Conservation (phyloP, 2,113 vertebrate species). For the Probosciger aterrimus region DNA sequence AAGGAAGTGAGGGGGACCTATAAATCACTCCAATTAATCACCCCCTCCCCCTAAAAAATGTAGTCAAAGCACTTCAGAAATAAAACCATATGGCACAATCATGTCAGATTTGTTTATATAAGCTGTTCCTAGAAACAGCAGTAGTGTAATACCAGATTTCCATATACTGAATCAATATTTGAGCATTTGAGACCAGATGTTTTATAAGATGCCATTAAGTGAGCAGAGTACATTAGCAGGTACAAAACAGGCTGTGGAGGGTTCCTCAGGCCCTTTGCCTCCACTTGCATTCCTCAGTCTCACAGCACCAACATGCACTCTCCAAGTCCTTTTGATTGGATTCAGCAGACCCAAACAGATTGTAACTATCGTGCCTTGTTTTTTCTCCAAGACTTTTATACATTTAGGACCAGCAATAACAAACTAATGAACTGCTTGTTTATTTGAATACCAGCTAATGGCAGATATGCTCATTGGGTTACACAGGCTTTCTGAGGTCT, state of each 20-base stretch:
- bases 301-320: slow-evolving; percentile 71
- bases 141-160: slow-evolving; percentile 81
- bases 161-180: slow-evolving; percentile 93
- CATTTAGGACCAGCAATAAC: slow-evolving; percentile 71
- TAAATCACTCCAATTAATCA: slow-evolving; percentile 78
- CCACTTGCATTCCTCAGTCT: slow-evolving; percentile 75
- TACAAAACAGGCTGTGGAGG: slow-evolving; percentile 51
- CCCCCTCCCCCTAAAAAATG: slow-evolving; percentile 65
- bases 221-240: slow-evolving; percentile 68
- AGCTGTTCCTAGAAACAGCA: slow-evolving; percentile 86
- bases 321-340: slow-evolving; percentile 31
- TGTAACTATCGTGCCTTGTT: slow-evolving; percentile 41
- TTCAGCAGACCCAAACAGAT: slow-evolving; percentile 67
- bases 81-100: slow-evolving; percentile 76
- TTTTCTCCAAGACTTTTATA: slow-evolving; percentile 66
- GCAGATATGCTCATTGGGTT: slow-evolving; percentile 11
- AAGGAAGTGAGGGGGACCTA: slow-evolving; percentile 56
- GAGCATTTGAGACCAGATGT: slow-evolving; percentile 85
- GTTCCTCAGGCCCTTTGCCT: slow-evolving; percentile 54
- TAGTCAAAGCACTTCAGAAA: slow-evolving; percentile 71
- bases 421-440: slow-evolving; percentile 71
- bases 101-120: slow-evolving; percentile 85
- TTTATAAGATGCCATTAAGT: slow-evolving; percentile 96
- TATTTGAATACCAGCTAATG: slow-evolving; percentile 63
- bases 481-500: not conserved